Evolutionary conservation across 2,888 invertebrate species (phyloP), one percentile per base, ranked within the genome.

Genomic region (Synergus laeviventris): DNA sequence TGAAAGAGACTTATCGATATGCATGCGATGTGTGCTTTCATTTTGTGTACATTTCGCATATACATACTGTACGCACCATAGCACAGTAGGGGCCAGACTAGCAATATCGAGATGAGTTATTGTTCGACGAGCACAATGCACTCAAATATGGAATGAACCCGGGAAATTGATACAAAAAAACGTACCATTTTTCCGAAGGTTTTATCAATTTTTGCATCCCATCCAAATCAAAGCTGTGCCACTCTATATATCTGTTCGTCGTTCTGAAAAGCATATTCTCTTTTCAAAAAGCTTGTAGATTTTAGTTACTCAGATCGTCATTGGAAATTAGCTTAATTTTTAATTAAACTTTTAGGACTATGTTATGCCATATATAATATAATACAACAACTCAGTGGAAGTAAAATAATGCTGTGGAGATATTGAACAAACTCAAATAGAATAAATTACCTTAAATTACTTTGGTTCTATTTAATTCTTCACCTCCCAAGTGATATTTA

Each of bases 21-120:
- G 82, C 80, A 60, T 74, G 76, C 36, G 60, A 49, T 70, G 70
- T 49, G 49, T 31, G 49, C 70, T 70, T 36, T 36, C 70, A 70
- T 49, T 70, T 54, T 49, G 49, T 70, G 49, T 70, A 54, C 49
- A 31, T 70, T 36, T 70, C 70, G 16, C 70, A 54, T 61, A 62
- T 24, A 77, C 79, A 76, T 78, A 76, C 79, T 79, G 80, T 78
- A 84, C 81, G 77, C 78, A 73, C 54, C 36, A 38, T 60, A 49
- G 66, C 36, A 42, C 39, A 21, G 70, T 66, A 62, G 81, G 83
- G 81, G 81, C 84, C 82, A 79, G 81, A 73, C 79, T 78, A 82
- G 86, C 88, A 88, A 88, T 88, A 88, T 87, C 87, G 85, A 85
- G 85, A 88, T 87, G 88, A 88, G 87, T 88, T 88, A 88, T 88